Percentiles rank a stretch among this genome's conserved stretches.
These are phyloP conservation scores for Tribolium freemani DNA, from an alignment of 2,888 invertebrate genomes.

Conservation along the genomic window DNA sequence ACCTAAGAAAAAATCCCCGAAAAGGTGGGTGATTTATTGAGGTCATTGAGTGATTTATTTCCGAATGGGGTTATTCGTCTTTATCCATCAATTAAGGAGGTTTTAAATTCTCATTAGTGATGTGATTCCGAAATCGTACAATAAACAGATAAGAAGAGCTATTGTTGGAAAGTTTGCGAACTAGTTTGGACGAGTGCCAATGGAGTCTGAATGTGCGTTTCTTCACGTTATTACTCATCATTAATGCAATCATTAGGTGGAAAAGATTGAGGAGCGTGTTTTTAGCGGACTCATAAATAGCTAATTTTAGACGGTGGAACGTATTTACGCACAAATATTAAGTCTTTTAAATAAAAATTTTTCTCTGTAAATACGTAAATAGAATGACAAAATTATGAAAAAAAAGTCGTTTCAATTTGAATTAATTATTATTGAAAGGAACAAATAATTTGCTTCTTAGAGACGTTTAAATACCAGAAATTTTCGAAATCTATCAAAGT, in stretches of 20 bases:
- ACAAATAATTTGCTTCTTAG: no score
- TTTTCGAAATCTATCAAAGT: no score
- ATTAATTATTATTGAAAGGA: no score
- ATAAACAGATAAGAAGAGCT: conserved; percentile 6
- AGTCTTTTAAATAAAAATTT: no score
- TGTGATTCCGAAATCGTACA: background rate
- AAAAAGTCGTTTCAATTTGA: no score
- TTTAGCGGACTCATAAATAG: background rate
- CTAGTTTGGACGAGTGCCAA: conserved; percentile 4
- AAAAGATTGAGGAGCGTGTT: background rate
- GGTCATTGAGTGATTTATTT: conserved; percentile 1
- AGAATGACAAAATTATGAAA: no score
- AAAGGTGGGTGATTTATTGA: background rate
- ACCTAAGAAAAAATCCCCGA: background rate
- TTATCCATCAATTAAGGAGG: background rate
- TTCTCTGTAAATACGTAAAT: no score
- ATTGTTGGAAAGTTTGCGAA: conserved; percentile 4
- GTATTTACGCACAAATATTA: no score
- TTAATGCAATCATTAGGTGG: background rate
- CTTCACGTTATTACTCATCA: background rate
- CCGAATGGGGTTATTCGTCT: background rate
- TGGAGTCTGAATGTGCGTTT: background rate
- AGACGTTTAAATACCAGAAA: no score
- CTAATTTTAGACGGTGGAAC: background rate
- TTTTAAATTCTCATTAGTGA: background rate